Base-by-base conservation (phyloP, 2,888 invertebrate species). In the Lasioglossum villosulum region DNA sequence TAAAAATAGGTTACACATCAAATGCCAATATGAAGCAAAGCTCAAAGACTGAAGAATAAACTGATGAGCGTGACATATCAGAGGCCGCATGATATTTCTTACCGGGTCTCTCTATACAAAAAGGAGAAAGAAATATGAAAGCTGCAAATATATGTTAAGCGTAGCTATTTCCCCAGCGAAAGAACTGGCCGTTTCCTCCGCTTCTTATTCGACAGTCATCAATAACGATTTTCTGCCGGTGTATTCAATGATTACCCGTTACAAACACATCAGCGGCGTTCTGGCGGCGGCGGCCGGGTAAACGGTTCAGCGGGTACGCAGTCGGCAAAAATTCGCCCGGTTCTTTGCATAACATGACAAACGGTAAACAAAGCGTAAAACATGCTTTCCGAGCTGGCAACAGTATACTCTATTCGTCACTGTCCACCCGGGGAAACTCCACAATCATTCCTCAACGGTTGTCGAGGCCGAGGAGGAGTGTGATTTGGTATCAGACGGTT, bases 341-440 rank as follows among this genome's bases (percentile, higher is more conserved):
- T 91, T 82, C 89, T 92, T 93, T 90, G 91, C 91, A 92, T 93
- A 92, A 93, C 91, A 88, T 90, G 93, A 93, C 92, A 91, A 93
- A 93, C 92, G 92, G 93, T 91, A 93, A 93, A 93, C 92, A 93
- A 93, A 93, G 92, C 92, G 91, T 91, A 92, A 93, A 93, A 93
- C 93, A 93, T 91, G 93, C 89, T 92, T 89, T 90, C 84, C 88
- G 87, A 85, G 89, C 90, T 91, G 92, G 90, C 92, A 89, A 91
- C 84, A 87, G 89, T 89, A 81, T 86, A 88, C 91, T 91, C 92
- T 89, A 92, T 92, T 92, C 91, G 91, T 92, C 92, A 92, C 91
- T 92, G 92, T 92, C 92, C 90, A 84, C 76, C 89, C 85, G 74
- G 82, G 80, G 82, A 90, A 86, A 90, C 90, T 85, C 84, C 80